A percentile compares a stretch with the other conserved stretches of the same genome.
These are phyloP conservation scores for Glossophaga mutica DNA, from an alignment of 2,797 vertebrate species.

Conservation along the genomic window DNA sequence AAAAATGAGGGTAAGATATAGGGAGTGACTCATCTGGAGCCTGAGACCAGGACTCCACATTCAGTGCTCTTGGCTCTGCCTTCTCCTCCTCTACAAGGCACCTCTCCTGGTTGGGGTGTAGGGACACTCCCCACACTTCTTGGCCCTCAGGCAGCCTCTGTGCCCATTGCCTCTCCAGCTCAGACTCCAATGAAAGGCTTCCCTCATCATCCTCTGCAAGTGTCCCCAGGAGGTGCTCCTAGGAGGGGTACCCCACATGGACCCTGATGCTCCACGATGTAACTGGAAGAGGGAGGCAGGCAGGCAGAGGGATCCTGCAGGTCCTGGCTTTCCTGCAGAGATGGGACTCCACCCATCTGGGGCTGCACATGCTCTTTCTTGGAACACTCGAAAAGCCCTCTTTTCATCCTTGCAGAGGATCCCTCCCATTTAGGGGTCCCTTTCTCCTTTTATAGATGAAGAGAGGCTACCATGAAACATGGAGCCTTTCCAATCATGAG, in stretches of 20 bases:
- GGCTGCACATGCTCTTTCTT: not conserved
- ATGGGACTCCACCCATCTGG: not conserved
- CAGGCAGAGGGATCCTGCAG: not conserved
- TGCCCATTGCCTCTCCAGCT: not conserved
- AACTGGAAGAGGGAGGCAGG: not conserved
- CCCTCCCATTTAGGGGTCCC: not conserved
- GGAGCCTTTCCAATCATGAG: not conserved
- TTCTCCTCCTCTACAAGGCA: not conserved
- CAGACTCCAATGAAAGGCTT: not conserved
- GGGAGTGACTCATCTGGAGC: not conserved
- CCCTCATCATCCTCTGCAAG: not conserved
- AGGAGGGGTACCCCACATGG: not conserved
- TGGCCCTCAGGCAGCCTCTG: not conserved
- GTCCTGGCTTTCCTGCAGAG: not conserved
- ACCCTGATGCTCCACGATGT: not conserved
- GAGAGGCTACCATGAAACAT: not conserved
- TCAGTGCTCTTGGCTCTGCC: not conserved
- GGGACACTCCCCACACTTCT: not conserved
- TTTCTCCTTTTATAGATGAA: not conserved
- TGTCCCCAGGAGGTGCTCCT: not conserved
- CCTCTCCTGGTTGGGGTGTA: not conserved
- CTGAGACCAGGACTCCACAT: not conserved
- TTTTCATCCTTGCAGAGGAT: not conserved
- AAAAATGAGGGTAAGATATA: not conserved
- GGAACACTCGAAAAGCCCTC: not conserved